Evolutionary conservation across 2,113 vertebrate genomes (phyloP).

Genomic region (Salminus brasiliensis): DNA sequence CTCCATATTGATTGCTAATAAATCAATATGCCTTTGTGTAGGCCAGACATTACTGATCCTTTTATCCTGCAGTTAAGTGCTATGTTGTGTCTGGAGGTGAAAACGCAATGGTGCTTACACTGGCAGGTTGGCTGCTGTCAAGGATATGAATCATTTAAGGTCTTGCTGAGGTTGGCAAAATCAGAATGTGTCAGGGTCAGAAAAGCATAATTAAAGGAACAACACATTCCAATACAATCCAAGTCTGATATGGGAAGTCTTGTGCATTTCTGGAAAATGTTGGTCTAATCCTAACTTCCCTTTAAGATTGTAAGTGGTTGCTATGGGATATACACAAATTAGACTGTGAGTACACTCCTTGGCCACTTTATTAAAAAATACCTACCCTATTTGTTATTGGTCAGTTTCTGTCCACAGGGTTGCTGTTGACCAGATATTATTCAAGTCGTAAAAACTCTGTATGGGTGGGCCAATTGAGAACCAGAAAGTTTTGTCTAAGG

Average conservation of each 20-base stretch:
- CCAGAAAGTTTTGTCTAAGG: no score
- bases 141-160: not conserved
- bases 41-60: not conserved
- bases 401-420: no score
- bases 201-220: not conserved
- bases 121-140: conserved; percentile 7
- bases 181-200: not conserved
- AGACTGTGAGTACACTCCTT: not conserved
- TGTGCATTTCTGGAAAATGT: not conserved
- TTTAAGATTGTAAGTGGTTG: not conserved
- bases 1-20: conserved; percentile 2
- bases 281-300: not conserved
- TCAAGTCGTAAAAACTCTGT: no score
- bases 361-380: no score
- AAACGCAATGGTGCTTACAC: conserved; percentile 3
- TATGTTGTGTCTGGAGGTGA: conserved; percentile 27
- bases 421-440: no score
- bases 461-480: no score
- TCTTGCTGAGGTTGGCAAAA: not conserved
- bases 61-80: conserved; percentile 35
- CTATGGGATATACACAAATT: not conserved
- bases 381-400: no score
- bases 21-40: conserved; percentile 42
- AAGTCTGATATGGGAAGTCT: not conserved
- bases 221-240: not conserved